Base-by-base conservation (phyloP, 2,797 vertebrate genomes). In the Pitangus sulphuratus region DNA sequence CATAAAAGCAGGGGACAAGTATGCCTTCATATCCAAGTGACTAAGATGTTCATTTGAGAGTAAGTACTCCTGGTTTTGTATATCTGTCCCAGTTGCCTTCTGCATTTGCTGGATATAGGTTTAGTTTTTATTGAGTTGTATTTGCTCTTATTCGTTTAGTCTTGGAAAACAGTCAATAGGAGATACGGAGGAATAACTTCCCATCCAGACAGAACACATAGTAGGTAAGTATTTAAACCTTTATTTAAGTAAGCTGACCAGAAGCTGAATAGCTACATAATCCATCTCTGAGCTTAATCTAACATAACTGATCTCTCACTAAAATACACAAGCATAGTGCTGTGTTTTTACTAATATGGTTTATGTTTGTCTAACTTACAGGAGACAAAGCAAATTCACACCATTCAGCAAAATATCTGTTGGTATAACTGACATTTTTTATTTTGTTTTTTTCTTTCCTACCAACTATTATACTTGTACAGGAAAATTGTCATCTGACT, bases 141-240 rank as follows among this genome's bases (percentile, higher is more conserved):
- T 71, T 75, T 84, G 5, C 7, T 92, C 7, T 57, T 58, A 25
- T 6, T 31, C 3, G 8, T 22, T 77, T 39, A n/a, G 18, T 54
- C 18, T 70, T 48, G 11, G 11, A 15, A 83, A 87, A 39, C 3
- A 75, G 1, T 77, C 6, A 56, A 7, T 11, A 51, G 4, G 20
- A 26, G 16, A 48, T 47, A 39, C 0, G 2, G 18, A 65, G 8
- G 20, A 81, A 44, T 28, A 56, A 4, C 16, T 21, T 40, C 3
- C 19, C 33, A 71, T 31, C 4, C 31, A 35, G 8, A 78, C 1
- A 66, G 5, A 70, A 37, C 3, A 50, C 5, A 25, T 2, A 6
- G 28, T 8, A 70, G 3, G 1, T 9, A 44, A 37, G 3, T 18
- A 42, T n/a, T 64, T 51, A 68, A 75, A 8, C 1, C 1, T 65